Base-by-base conservation (phyloP, 53 echinoderm and acorn worm species). In the Arbacia lixula region DNA sequence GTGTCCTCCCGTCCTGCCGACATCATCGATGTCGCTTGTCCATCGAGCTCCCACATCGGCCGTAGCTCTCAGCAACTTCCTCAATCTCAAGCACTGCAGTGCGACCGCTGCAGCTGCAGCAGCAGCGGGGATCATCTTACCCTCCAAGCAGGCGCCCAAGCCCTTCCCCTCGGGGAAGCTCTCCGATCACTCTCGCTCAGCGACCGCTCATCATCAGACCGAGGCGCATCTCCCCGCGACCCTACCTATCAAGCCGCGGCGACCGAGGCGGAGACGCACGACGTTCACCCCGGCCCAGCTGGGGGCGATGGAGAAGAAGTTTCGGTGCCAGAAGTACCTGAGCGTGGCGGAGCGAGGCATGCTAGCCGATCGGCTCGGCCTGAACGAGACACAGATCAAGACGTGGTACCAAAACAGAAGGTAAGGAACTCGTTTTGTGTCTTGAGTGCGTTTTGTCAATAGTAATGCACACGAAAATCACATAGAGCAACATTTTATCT, bases 361-460 rank as follows among this genome's bases (percentile, higher is more conserved):
- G 53, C 39, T 94, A 28, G 94, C 94, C 16, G 87, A 91, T 12
- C 85, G 86, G 26, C 67, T 94, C 9, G 88, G 90, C 35, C 72
- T 94, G 58, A 91, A 91, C 53, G 94, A 94, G 66, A 91, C 94
- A 3, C 94, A 94, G 41, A 84, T 94, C 51, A 94, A 94, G 71
- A 94, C 94, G 2, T 94, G 94, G 94, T 94, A 94, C 52, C 94
- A 94, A 35, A 94, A 94, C 63, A 72, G 93, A 82, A 79, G 90
- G 90, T 93, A 83, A 36, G 77, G 3, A n/a, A n/a, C n/a, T n/a
- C n/a, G n/a, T n/a, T n/a, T n/a, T n/a, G n/a, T n/a, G n/a, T n/a
- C n/a, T n/a, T n/a, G n/a, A n/a, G n/a, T n/a, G n/a, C n/a, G n/a
- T n/a, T n/a, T n/a, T n/a, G n/a, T n/a, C n/a, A n/a, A n/a, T n/a